phyloP scores from a whole-genome alignment of 2,797 vertebrate species.

The Eospalax fontanierii region DNA sequence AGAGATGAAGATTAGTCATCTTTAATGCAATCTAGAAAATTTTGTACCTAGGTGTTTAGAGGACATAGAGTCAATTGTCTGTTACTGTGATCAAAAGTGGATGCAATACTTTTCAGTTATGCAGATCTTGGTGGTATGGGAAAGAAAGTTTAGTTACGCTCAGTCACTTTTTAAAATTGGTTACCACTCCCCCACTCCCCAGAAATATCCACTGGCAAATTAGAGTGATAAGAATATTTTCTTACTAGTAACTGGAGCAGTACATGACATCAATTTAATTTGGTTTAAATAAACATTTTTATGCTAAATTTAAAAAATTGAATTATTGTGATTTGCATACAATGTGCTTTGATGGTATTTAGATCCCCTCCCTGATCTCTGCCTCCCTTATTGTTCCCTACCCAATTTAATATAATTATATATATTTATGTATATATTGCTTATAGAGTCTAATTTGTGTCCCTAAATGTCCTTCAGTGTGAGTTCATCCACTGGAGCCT shows the following conservation, averaged over 20 bases:
- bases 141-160: constrained; percentile 34
- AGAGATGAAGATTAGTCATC: constrained; percentile 4
- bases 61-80: constrained; percentile 56
- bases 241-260: not conserved
- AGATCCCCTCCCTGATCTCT: too few relatives aligned
- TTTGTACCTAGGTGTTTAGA: not conserved
- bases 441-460: too few relatives aligned
- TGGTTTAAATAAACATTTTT: constrained; percentile 49
- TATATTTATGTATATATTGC: not conserved
- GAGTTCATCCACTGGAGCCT: too few relatives aligned
- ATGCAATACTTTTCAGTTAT: constrained; percentile 36
- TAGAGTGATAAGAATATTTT: constrained; percentile 1
- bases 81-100: constrained; percentile 11
- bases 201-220: not conserved
- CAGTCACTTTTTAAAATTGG: not conserved
- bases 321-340: too few relatives aligned
- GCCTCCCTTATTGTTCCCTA: too few relatives aligned
- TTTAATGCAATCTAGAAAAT: constrained; percentile 31
- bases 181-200: not conserved
- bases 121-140: constrained; percentile 43
- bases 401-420: too few relatives aligned
- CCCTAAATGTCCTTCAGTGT: too few relatives aligned
- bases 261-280: not conserved
- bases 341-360: too few relatives aligned
- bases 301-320: too few relatives aligned